These are phyloP conservation scores for Hafferia zeledoni DNA, from an alignment of 2,797 vertebrate genomes.

Conservation along the genomic window DNA sequence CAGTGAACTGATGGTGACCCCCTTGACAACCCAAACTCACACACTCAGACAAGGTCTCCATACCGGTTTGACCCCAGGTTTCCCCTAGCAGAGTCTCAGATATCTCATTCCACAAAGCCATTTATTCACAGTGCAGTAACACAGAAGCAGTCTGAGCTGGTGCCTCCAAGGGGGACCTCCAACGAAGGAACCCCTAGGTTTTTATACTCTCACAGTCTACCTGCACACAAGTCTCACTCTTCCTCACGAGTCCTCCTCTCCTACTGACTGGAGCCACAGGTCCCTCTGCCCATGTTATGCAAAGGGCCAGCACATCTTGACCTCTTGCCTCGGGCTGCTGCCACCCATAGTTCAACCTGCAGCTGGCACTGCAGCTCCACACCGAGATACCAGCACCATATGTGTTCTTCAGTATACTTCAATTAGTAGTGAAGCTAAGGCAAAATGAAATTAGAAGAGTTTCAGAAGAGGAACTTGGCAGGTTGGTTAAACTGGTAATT, in stretches of 20 bases:
- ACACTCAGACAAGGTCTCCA: not conserved
- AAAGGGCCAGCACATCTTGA: not conserved
- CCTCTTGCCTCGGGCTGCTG: not conserved
- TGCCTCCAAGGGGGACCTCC: no score
- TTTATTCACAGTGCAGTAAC: not conserved
- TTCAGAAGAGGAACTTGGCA: slow-evolving; percentile 18
- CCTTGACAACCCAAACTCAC: not conserved
- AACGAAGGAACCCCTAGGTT: not conserved
- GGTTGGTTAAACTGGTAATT: slow-evolving; percentile 9
- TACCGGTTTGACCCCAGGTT: fast-evolving
- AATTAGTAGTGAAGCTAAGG: not conserved
- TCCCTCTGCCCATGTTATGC: not conserved
- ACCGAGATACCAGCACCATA: fast-evolving
- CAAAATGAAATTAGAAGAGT: slow-evolving; percentile 12
- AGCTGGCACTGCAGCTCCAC: not conserved
- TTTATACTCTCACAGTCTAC: not conserved
- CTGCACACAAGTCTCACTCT: not conserved
- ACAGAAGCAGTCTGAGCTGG: fast-evolving
- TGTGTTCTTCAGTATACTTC: not conserved
- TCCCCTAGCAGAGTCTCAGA: not conserved
- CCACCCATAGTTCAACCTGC: not conserved
- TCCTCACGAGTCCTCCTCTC: not conserved
- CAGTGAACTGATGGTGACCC: fast-evolving
- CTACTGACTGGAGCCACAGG: no score
- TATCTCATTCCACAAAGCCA: not conserved